A percentile compares a stretch with the other conserved stretches of the same genome.
Evolutionary conservation across 2,888 invertebrate species (phyloP).

Genomic region (Gymnoscelis rufifasciata): DNA sequence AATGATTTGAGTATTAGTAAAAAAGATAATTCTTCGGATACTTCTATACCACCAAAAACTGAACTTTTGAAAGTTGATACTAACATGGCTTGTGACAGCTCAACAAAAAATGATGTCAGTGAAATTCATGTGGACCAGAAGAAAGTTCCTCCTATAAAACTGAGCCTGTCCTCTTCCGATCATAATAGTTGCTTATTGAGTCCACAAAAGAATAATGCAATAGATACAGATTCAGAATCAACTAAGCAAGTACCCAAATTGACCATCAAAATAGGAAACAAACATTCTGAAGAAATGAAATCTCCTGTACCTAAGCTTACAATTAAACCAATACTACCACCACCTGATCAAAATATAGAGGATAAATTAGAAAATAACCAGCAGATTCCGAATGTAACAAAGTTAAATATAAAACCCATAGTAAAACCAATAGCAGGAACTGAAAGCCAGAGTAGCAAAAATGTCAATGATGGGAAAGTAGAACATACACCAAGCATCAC

Average conservation of each 20-base stretch:
- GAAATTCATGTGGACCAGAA: slow-evolving; percentile 33
- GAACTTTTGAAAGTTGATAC: slow-evolving; percentile 6
- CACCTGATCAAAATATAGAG: slow-evolving; percentile 32
- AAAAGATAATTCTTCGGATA: slow-evolving; percentile 3
- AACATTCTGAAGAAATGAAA: slow-evolving; percentile 59
- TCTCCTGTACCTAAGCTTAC: slow-evolving; percentile 65
- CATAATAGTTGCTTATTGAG: slow-evolving; percentile 21
- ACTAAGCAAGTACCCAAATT: slow-evolving; percentile 71
- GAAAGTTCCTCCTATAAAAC: slow-evolving; percentile 51
- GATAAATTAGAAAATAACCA: slow-evolving; percentile 31
- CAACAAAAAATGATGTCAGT: slow-evolving; percentile 13
- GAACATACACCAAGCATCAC: slow-evolving; percentile 61
- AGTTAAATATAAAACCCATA: slow-evolving; percentile 69
- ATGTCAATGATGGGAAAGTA: slow-evolving; percentile 35
- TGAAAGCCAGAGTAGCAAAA: slow-evolving; percentile 29
- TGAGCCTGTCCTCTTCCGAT: slow-evolving; percentile 35
- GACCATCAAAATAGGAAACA: slow-evolving; percentile 67
- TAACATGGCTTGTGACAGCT: slow-evolving; percentile 16
- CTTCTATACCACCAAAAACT: slow-evolving; percentile 6
- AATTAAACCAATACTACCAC: slow-evolving; percentile 56
- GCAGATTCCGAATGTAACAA: slow-evolving; percentile 52
- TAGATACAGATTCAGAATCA: slow-evolving; percentile 40
- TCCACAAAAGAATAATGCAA: slow-evolving; percentile 32
- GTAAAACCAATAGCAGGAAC: slow-evolving; percentile 47
- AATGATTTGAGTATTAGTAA: slow-evolving; percentile 19